Percentiles rank a stretch among this genome's conserved stretches.
Evolutionary conservation across 2,888 invertebrate species (phyloP).

Genomic region (Myathropa florea): DNA sequence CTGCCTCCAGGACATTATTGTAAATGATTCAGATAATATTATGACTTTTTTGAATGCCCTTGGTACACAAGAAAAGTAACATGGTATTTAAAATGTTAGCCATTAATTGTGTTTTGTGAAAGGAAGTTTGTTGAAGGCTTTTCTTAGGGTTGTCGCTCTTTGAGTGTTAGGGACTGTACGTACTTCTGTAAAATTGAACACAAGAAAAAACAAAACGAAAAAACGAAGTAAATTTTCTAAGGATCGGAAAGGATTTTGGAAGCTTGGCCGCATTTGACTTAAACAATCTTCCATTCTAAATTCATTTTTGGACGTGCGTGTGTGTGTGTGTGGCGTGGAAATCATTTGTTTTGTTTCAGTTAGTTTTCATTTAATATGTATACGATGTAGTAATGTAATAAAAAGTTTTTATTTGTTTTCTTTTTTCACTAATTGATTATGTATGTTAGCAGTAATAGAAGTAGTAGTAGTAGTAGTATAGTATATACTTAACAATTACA

Average conservation of each 20-base stretch:
- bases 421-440: constrained; percentile 62
- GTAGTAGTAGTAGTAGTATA: constrained; percentile 60
- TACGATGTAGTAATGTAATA: constrained; percentile 53
- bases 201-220: background rate
- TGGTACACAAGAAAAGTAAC: no score
- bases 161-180: no score
- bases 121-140: no score
- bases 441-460: constrained; percentile 60
- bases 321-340: constrained; percentile 52
- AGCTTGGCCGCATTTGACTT: constrained; percentile 43
- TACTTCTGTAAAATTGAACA: background rate
- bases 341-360: constrained; percentile 33
- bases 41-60: no score
- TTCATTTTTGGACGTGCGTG: constrained; percentile 57
- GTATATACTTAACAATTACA: constrained; percentile 68
- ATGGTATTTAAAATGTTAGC: no score
- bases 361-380: constrained; percentile 49
- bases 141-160: no score
- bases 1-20: no score
- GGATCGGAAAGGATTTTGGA: constrained; percentile 63
- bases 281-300: constrained; percentile 11
- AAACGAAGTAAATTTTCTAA: constrained; percentile 10
- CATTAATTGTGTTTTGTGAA: no score
- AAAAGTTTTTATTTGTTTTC: constrained; percentile 25
- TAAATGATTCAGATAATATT: no score